Evolutionary conservation across 2,888 invertebrate genomes (phyloP).

Genomic region (Tetheella fluctuosa): DNA sequence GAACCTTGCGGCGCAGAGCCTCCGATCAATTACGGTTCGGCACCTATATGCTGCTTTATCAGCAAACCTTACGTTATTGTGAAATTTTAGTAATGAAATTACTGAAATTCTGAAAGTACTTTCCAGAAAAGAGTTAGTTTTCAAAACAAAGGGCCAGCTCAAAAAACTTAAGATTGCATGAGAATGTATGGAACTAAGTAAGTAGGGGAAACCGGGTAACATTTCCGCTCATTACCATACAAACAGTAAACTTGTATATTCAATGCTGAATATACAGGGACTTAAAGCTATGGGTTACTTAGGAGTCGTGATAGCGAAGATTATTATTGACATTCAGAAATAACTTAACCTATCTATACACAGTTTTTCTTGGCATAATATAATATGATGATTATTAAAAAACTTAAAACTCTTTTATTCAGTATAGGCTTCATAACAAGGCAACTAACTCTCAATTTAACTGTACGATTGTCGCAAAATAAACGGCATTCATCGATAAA

Average conservation of each 20-base stretch:
- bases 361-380: too few species aligned
- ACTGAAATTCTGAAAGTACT: too few species aligned
- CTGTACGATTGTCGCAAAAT: too few species aligned
- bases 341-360: too few species aligned
- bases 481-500: too few species aligned
- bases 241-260: conserved; percentile 18
- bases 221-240: conserved; percentile 4
- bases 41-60: conserved; percentile 48
- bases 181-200: conserved; percentile 4
- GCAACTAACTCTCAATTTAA: too few species aligned
- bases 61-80: conserved; percentile 39
- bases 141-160: too few species aligned
- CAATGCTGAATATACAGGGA: background rate
- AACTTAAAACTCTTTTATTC: too few species aligned
- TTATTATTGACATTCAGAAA: background rate
- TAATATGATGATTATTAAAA: too few species aligned
- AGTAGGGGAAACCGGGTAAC: background rate
- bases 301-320: background rate
- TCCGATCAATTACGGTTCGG: conserved; percentile 54
- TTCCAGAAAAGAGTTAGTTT: too few species aligned
- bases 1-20: conserved; percentile 26
- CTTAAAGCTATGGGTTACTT: background rate
- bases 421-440: too few species aligned
- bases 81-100: conserved; percentile 32
- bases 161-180: background rate